Conservation (phyloP, 2,113 vertebrate species). For the Salminus brasiliensis region DNA sequence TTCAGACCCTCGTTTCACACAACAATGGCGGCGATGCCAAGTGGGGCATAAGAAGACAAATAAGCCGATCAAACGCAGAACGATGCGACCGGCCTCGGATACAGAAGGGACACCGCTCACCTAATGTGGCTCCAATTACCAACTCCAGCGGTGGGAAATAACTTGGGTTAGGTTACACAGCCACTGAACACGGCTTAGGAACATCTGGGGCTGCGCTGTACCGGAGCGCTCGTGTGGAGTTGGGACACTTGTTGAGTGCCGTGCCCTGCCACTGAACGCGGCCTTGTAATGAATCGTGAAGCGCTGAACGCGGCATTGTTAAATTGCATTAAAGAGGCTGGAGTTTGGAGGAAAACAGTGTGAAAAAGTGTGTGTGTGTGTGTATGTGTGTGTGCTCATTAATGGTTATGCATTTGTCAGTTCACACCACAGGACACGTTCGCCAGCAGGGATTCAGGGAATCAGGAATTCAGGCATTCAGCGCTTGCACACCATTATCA, state of each 20-base stretch:
- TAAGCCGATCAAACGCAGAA: slow-evolving; percentile 34
- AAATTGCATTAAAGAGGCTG: slow-evolving; percentile 63
- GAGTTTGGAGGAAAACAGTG: slow-evolving; percentile 23
- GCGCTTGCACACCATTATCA: slow-evolving; percentile 33
- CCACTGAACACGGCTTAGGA: slow-evolving; percentile 56
- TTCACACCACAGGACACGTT: slow-evolving; percentile 6
- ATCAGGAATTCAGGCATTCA: too few relatives aligned
- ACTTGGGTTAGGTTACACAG: slow-evolving; percentile 48
- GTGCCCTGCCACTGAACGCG: slow-evolving; percentile 8
- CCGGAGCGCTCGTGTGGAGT: not conserved
- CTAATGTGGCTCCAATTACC: slow-evolving; percentile 32
- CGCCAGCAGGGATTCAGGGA: not conserved
- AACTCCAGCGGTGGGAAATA: slow-evolving; percentile 33
- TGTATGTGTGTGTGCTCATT: not conserved
- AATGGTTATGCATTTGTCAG: not conserved
- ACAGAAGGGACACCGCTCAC: slow-evolving; percentile 41
- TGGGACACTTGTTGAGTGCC: slow-evolving; percentile 47
- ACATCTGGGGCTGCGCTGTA: slow-evolving; percentile 54
- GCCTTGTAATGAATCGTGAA: slow-evolving; percentile 56
- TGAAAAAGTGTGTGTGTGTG: slow-evolving; percentile 12
- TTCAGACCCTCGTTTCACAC: slow-evolving; percentile 25
- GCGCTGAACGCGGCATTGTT: slow-evolving; percentile 57
- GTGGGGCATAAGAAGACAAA: slow-evolving; percentile 48
- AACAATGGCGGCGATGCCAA: slow-evolving; percentile 40
- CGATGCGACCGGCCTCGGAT: slow-evolving; percentile 38